These are phyloP conservation scores for Mormyrops attenuatus DNA, from an alignment of 2,797 vertebrate species.

Conservation along the genomic window DNA sequence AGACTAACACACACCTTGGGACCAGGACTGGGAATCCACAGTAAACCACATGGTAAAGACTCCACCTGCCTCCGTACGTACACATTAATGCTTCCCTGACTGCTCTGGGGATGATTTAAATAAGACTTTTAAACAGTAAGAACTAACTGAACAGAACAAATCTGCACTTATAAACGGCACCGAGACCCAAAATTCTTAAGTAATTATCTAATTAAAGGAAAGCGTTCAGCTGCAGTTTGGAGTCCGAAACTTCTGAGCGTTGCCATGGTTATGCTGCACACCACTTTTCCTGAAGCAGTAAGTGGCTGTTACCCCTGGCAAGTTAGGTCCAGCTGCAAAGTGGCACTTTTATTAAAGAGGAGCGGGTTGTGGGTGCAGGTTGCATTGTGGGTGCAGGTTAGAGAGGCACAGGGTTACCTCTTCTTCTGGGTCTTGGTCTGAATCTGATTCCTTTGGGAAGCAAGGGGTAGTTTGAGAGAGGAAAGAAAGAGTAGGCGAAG, in stretches of 20 bases:
- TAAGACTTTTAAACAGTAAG: background rate
- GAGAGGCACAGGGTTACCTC: constrained; percentile 77
- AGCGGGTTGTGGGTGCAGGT: constrained; percentile 19
- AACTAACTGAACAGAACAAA: background rate
- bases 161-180: background rate
- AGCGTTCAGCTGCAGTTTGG: background rate
- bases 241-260: background rate
- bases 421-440: constrained; percentile 92
- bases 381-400: constrained; percentile 22
- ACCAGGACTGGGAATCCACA: background rate
- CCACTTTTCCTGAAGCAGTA: background rate
- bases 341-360: background rate
- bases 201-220: background rate
- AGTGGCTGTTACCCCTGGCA: background rate
- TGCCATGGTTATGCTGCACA: background rate
- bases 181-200: background rate
- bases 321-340: background rate
- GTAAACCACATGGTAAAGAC: background rate
- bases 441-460: constrained; percentile 90
- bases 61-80: background rate
- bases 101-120: background rate
- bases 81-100: background rate
- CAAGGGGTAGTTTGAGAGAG: constrained; percentile 68
- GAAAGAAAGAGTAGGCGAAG: constrained; percentile 61
- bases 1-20: background rate